Conservation (phyloP, 2,113 vertebrate species). For the Axis porcinus region DNA sequence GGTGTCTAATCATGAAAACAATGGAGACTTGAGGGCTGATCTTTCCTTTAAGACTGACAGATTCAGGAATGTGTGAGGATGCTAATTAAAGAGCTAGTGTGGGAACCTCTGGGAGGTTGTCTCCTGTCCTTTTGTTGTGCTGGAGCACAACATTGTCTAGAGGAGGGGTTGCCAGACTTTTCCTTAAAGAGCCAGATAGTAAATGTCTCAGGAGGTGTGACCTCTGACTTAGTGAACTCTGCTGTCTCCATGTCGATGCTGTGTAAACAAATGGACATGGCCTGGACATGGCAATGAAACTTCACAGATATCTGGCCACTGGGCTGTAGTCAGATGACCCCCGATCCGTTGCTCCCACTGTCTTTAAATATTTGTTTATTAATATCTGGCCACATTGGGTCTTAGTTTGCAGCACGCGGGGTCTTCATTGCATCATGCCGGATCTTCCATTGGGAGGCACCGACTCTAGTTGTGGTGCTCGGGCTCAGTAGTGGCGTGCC, state of each 20-base stretch:
- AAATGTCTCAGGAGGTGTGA: background rate
- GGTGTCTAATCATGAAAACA: background rate
- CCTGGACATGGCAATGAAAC: background rate
- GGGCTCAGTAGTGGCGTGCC: background rate
- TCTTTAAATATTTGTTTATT: background rate
- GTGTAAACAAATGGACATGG: background rate
- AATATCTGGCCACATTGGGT: background rate
- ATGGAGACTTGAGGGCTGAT: background rate
- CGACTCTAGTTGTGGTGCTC: fast-evolving
- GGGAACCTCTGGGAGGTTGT: background rate
- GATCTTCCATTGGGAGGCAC: background rate
- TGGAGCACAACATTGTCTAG: background rate
- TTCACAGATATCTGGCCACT: background rate
- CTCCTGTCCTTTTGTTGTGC: background rate
- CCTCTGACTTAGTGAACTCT: background rate
- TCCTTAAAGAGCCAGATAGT: background rate
- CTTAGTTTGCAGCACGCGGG: background rate
- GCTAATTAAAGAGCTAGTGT: background rate
- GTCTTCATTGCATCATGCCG: background rate
- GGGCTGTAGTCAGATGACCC: background rate
- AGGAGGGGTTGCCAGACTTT: background rate
- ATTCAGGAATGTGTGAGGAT: background rate
- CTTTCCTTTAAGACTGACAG: background rate
- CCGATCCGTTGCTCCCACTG: fast-evolving
- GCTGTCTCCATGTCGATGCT: background rate